Conservation (phyloP, 2,797 vertebrate species). For the Etheostoma perlongum region DNA sequence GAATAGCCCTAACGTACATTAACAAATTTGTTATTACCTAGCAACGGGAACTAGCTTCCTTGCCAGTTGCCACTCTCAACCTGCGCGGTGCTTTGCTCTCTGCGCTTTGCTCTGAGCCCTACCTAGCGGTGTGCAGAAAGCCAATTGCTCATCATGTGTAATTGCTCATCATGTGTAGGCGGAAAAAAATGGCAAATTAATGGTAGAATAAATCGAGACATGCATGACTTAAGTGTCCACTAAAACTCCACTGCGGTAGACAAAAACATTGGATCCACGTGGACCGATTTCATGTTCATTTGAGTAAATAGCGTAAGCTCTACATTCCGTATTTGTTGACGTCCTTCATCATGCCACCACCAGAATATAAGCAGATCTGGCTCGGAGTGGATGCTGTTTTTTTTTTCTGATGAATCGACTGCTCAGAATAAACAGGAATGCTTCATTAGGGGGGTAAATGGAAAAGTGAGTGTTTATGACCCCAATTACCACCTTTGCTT, state of each 20-base stretch:
- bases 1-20: too few species aligned
- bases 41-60: too few species aligned
- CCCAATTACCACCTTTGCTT: constrained; percentile 84
- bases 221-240: background rate
- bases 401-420: constrained; percentile 65
- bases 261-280: background rate
- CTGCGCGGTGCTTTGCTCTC: too few species aligned
- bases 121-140: too few species aligned
- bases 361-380: constrained; percentile 45
- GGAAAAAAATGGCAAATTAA: too few species aligned
- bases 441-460: constrained; percentile 80
- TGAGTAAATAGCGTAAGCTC: background rate
- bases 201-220: background rate
- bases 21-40: too few species aligned
- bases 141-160: too few species aligned
- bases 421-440: constrained; percentile 70
- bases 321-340: constrained; percentile 28
- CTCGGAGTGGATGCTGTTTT: constrained; percentile 48
- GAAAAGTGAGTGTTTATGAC: constrained; percentile 86
- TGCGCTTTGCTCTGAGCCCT: too few species aligned
- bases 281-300: background rate
- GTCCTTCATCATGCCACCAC: constrained; percentile 30
- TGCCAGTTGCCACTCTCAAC: too few species aligned
- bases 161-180: too few species aligned
- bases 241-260: background rate